Base-by-base conservation (phyloP, 2,797 vertebrate genomes). In the Pristis pectinata region DNA sequence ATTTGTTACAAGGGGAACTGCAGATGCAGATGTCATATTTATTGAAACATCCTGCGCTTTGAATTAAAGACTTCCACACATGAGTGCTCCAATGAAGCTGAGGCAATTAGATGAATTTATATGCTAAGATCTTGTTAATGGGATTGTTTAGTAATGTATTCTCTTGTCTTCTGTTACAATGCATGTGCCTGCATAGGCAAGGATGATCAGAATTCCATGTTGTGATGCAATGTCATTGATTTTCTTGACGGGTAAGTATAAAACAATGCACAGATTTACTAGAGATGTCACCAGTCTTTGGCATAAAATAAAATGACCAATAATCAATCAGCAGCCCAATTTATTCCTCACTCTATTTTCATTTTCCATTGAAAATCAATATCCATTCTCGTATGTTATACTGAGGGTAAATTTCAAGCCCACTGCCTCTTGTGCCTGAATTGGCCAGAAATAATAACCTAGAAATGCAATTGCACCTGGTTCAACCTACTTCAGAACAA, bases 61-160 rank as follows among this genome's bases (percentile, higher is more conserved):
- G 30, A 59, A 59, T 89, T 89, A 89, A 89, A 64, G 89, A 61
- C 19, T 59, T 89, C n/a, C 34, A 89, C 85, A 56, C 56, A 37
- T 15, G 56, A 61, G 13, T 61, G 56, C 56, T 8, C 34, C 13
- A 72, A 30, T 72, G 67, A 53, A 93, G 24, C 70, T 41, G 49
- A 93, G 44, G 41, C 91, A 49, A 70, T 93, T 93, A 72, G 64
- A 2, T 93, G 67, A 64, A 72, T 72, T 93, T 70, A 93, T 72
- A 93, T 72, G 37, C 8, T 93, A 37, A 70, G n/a, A 72, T 72
- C 41, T 70, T 93, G 64, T 93, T 93, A 93, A 30, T 93, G 44
- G 67, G 44, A 93, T 13, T 13, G 8, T 93, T 72, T 93, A 70
- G 9, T 72, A 41, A 93, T 34, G 19, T 24, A 49, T 93, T 59